Evolutionary conservation across 2,113 vertebrate genomes (phyloP).

Genomic region (Myxocyprinus asiaticus): DNA sequence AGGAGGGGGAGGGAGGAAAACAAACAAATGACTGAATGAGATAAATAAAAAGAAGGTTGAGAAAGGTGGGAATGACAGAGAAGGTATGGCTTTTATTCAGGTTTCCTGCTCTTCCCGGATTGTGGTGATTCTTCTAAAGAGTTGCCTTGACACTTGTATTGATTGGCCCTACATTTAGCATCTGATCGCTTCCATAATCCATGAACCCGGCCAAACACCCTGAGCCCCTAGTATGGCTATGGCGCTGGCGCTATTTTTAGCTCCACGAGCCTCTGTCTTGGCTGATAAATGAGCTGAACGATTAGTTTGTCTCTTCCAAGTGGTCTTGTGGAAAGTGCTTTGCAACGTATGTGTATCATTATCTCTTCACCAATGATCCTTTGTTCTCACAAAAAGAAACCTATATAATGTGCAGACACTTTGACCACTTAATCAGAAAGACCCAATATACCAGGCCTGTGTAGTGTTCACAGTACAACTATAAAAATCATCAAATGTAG

Average conservation of each 20-base stretch:
- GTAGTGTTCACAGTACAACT: no score
- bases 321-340: no score
- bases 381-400: neutral
- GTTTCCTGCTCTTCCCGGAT: neutral
- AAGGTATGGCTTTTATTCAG: neutral
- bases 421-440: no score
- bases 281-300: neutral
- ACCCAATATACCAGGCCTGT: no score
- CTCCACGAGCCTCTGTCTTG: neutral
- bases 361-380: neutral
- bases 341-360: neutral
- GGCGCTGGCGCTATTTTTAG: neutral
- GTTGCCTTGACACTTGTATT: constrained; percentile 23
- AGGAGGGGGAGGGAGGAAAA: neutral
- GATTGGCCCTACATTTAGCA: constrained; percentile 12
- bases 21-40: neutral
- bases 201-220: neutral
- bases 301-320: neutral
- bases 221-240: constrained; percentile 7
- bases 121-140: constrained; percentile 14
- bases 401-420: no score
- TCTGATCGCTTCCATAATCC: neutral
- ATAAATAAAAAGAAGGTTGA: neutral
- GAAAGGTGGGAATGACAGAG: neutral
- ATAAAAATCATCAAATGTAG: no score